A percentile compares a stretch with the other conserved stretches of the same genome.
These are phyloP conservation scores for Tupaia tana DNA, from an alignment of 2,113 vertebrate genomes.

Conservation along the genomic window DNA sequence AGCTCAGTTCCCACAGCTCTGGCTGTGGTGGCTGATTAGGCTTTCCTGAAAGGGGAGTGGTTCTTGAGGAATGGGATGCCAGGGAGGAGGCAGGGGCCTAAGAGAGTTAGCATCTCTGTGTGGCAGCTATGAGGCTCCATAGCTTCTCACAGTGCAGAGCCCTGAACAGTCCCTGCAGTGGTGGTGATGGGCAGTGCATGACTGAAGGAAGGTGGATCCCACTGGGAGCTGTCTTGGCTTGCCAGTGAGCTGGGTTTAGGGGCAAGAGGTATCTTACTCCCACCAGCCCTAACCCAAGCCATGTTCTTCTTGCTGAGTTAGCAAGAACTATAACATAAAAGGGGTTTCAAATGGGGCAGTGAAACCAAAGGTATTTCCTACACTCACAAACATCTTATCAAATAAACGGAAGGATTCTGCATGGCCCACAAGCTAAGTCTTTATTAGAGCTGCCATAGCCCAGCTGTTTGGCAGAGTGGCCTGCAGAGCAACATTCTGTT, in stretches of 20 bases:
- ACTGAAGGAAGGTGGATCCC: not conserved
- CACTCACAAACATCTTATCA: slow-evolving; percentile 37
- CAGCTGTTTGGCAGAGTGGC: not conserved
- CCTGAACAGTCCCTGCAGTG: not conserved
- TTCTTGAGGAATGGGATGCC: not conserved
- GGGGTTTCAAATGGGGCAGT: slow-evolving; percentile 31
- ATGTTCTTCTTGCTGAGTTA: slow-evolving; percentile 55
- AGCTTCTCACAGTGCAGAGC: not conserved
- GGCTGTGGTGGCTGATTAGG: not conserved
- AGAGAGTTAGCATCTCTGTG: not conserved
- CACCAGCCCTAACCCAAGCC: not conserved
- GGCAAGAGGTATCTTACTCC: not conserved
- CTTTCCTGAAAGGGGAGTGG: not conserved
- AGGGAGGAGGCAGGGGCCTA: not conserved
- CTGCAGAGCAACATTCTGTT: slow-evolving; percentile 6
- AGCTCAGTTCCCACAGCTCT: slow-evolving; percentile 47
- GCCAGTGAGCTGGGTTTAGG: not conserved
- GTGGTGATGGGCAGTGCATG: not conserved
- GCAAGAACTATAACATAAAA: slow-evolving; percentile 14
- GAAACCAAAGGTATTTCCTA: slow-evolving; percentile 70
- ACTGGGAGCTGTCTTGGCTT: not conserved
- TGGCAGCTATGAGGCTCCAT: not conserved
- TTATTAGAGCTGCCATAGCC: not conserved
- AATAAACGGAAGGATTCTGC: not conserved
- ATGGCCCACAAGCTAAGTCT: not conserved